phyloP scores from a whole-genome alignment of 2,113 vertebrate species.

The Epinephelus lanceolatus region DNA sequence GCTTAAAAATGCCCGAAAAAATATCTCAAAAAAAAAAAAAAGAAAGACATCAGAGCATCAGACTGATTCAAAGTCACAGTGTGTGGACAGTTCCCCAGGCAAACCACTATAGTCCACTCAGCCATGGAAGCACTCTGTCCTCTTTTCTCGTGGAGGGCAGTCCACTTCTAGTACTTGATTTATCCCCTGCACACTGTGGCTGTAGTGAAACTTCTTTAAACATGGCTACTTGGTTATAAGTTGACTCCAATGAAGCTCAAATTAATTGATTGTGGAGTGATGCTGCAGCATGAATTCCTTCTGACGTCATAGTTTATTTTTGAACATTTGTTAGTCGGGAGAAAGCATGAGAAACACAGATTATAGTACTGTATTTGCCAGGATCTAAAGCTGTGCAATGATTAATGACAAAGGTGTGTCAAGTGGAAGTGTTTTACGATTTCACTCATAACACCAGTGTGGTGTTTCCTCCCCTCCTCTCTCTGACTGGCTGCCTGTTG shows the following conservation, averaged over 20 bases:
- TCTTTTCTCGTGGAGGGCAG: background rate
- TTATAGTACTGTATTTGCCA: background rate
- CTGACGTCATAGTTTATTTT: background rate
- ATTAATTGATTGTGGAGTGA: background rate
- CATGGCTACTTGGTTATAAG: background rate
- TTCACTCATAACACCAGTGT: background rate
- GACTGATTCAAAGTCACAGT: constrained; percentile 9
- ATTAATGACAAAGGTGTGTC: background rate
- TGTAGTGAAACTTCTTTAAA: background rate
- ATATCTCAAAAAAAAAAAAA: too few species aligned
- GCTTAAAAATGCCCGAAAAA: too few species aligned
- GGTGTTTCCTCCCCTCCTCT: constrained; percentile 12
- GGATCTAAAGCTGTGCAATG: background rate
- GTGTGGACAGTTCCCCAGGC: background rate
- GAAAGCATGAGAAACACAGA: background rate
- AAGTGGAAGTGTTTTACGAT: background rate
- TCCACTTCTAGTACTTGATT: constrained; percentile 7
- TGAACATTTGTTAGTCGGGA: background rate
- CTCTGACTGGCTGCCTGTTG: constrained; percentile 7
- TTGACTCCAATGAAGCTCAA: background rate
- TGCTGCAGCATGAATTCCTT: background rate
- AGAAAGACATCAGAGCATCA: background rate
- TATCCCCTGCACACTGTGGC: background rate
- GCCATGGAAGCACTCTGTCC: constrained; percentile 14
- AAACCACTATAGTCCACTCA: constrained; percentile 8